A percentile compares a stretch with the other conserved stretches of the same genome.
These are phyloP conservation scores for Trichonephila inaurata DNA, from an alignment of 1,140 invertebrate genomes.

Conservation along the genomic window DNA sequence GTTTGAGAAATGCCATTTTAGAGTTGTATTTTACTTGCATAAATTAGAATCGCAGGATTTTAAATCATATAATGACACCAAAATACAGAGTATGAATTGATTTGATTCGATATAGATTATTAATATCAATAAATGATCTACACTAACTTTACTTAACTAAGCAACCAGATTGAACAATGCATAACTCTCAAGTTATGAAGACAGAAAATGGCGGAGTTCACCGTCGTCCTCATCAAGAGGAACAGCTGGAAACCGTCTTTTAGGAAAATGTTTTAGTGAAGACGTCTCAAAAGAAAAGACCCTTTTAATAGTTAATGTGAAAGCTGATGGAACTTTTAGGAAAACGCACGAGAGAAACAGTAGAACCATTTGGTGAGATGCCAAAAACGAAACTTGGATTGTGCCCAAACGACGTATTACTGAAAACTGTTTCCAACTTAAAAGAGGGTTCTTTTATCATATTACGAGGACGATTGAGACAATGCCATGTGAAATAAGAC, in stretches of 20 bases:
- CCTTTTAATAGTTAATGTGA: slow-evolving; percentile 26
- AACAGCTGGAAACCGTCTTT: slow-evolving; percentile 9
- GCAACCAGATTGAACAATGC: no score
- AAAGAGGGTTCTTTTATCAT: not conserved
- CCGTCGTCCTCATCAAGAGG: not conserved
- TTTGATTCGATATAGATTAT: no score
- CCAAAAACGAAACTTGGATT: slow-evolving; percentile 8
- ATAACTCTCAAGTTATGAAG: not conserved
- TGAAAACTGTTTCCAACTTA: slow-evolving; percentile 29
- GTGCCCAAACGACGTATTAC: slow-evolving; percentile 2
- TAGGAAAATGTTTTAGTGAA: slow-evolving; percentile 17
- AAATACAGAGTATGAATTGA: no score
- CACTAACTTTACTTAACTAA: no score
- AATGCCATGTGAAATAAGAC: not conserved
- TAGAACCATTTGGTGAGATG: slow-evolving; percentile 25
- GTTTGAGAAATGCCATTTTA: no score
- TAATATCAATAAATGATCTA: no score
- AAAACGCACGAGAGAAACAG: not conserved
- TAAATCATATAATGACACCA: no score
- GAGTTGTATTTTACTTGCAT: no score
- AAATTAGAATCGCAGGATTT: no score
- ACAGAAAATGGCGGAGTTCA: not conserved
- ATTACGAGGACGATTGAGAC: not conserved
- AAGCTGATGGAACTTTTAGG: slow-evolving; percentile 17
- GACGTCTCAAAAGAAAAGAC: not conserved